These are phyloP conservation scores for Sipha maydis DNA, from an alignment of 2,888 invertebrate genomes.

Conservation along the genomic window DNA sequence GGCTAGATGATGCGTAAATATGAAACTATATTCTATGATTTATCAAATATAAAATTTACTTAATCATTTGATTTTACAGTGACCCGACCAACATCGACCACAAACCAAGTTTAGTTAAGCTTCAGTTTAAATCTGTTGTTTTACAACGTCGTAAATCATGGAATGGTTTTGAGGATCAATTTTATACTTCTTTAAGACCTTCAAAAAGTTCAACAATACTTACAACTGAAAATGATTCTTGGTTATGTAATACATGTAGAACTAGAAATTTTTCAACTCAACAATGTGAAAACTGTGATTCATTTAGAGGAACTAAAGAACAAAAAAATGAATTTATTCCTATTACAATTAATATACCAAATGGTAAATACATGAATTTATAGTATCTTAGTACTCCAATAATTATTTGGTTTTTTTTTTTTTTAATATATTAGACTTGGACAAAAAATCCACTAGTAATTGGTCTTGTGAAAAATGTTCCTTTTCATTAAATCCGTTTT, in stretches of 20 bases:
- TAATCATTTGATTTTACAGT: neutral
- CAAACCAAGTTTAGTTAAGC: slow-evolving; percentile 21
- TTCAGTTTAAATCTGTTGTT: slow-evolving; percentile 39
- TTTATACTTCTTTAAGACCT: neutral
- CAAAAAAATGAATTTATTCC: slow-evolving; percentile 31
- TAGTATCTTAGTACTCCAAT: neutral
- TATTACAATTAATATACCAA: slow-evolving; percentile 34
- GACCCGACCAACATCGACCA: slow-evolving; percentile 42
- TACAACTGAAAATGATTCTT: slow-evolving; percentile 14
- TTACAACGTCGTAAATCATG: slow-evolving; percentile 54
- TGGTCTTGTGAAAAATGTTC: slow-evolving; percentile 92
- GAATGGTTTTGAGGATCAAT: slow-evolving; percentile 49
- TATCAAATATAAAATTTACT: neutral
- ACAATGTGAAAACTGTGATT: slow-evolving; percentile 53
- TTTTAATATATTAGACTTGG: slow-evolving; percentile 2
- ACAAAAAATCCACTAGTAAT: slow-evolving; percentile 70
- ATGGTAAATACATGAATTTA: slow-evolving; percentile 9
- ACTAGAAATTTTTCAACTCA: slow-evolving; percentile 27
- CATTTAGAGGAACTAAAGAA: slow-evolving; percentile 13
- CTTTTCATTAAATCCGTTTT: slow-evolving; percentile 86
- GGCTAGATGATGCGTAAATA: slow-evolving; percentile 54
- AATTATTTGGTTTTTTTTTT: too few species aligned
- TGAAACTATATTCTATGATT: neutral
- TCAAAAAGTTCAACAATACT: slow-evolving; percentile 56
- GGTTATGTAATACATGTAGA: slow-evolving; percentile 48